Percentiles rank a stretch among this genome's conserved stretches.
phyloP scores from a whole-genome alignment of 1,140 invertebrate species.

The Lerema accius region DNA sequence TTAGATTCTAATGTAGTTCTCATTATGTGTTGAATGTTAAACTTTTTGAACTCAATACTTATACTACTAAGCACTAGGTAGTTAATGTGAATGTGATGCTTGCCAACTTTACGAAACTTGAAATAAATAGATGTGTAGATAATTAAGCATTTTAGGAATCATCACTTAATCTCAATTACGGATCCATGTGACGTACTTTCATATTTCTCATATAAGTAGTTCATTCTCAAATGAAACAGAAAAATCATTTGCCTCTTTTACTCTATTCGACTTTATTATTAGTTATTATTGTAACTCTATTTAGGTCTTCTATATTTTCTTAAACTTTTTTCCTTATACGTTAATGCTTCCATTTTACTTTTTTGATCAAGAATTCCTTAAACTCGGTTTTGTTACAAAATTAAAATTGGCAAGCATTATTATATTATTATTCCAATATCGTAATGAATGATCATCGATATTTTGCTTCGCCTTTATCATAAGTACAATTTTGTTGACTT shows the following conservation, averaged over 20 bases:
- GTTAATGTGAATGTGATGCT: conserved; percentile 3
- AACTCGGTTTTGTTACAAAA: too few species aligned
- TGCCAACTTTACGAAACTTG: conserved; percentile 11
- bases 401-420: conserved; percentile 15
- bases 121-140: not conserved
- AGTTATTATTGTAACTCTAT: too few species aligned
- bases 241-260: too few species aligned
- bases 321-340: too few species aligned
- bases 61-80: conserved; percentile 14
- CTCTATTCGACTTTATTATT: too few species aligned
- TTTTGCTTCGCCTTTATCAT: not conserved
- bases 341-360: too few species aligned
- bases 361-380: too few species aligned
- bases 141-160: not conserved
- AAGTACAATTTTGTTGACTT: too few species aligned
- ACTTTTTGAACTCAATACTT: conserved; percentile 12
- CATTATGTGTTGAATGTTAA: conserved; percentile 26
- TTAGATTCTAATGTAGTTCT: conserved; percentile 49
- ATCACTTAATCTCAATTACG: too few species aligned
- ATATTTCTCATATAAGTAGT: not conserved
- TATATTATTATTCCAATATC: not conserved
- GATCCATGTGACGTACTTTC: too few species aligned
- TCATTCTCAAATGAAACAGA: not conserved
- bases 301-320: too few species aligned
- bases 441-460: not conserved